phyloP scores from a whole-genome alignment of 2,888 invertebrate species.

The Orchesellides sinensis region DNA sequence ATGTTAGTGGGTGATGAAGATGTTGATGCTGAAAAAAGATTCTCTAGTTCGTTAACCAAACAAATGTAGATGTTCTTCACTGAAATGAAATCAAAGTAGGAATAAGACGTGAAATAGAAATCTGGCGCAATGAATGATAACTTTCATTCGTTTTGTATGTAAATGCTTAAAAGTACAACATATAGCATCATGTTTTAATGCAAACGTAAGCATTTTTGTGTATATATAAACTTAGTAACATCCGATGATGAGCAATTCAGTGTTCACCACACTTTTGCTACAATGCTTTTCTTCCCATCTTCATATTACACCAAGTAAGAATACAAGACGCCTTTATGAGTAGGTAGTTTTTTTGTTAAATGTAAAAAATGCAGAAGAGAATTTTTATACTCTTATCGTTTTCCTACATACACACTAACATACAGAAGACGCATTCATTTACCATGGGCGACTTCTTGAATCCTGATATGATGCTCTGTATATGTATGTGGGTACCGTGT shows the following conservation, averaged over 20 bases:
- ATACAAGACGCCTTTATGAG: no score
- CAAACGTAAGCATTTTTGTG: background rate
- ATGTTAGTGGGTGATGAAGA: background rate
- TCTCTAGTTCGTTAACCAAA: background rate
- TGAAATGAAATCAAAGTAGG: conserved; percentile 15
- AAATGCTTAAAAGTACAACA: background rate
- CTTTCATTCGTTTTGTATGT: conserved; percentile 31
- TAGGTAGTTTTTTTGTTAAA: background rate
- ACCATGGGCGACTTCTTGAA: background rate
- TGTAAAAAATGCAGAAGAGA: conserved; percentile 1
- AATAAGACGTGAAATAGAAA: conserved; percentile 16
- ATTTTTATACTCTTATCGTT: background rate
- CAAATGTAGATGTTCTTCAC: background rate
- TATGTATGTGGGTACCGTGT: background rate
- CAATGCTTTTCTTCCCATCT: conserved; percentile 1
- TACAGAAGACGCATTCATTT: no score
- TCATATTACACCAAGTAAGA: background rate
- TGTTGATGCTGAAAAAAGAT: background rate
- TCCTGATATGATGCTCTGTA: background rate
- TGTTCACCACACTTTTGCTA: background rate
- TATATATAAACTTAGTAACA: background rate
- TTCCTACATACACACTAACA: background rate
- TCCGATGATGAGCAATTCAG: background rate
- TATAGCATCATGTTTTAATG: background rate
- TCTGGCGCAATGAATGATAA: background rate